Evolutionary conservation across 2,888 invertebrate species (phyloP).

Genomic region (Nomada fucata): DNA sequence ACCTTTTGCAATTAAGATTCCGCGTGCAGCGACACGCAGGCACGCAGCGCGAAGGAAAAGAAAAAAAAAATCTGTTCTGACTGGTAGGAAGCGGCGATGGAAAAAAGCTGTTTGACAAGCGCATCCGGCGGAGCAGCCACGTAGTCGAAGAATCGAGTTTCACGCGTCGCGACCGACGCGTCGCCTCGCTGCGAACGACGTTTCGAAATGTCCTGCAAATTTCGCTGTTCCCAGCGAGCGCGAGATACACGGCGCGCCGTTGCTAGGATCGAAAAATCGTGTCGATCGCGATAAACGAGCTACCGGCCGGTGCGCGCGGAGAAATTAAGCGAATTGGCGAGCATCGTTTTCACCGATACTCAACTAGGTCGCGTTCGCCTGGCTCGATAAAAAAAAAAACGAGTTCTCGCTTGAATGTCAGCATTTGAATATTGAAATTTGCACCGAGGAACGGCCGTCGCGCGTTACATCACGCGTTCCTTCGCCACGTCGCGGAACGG

Average conservation of each 20-base stretch:
- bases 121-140: constrained; percentile 34
- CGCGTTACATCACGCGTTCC: constrained; percentile 33
- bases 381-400: constrained; percentile 18
- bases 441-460: not conserved
- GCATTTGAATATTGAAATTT: constrained; percentile 25
- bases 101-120: constrained; percentile 47
- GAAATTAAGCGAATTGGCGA: not conserved
- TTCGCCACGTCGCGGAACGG: constrained; percentile 2
- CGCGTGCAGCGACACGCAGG: constrained; percentile 1
- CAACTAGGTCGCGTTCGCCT: constrained; percentile 14
- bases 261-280: constrained; percentile 20
- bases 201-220: constrained; percentile 15
- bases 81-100: constrained; percentile 21
- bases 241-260: not conserved
- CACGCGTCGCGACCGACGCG: constrained; percentile 5
- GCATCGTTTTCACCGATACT: constrained; percentile 14
- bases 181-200: not conserved
- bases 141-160: constrained; percentile 7
- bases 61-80: constrained; percentile 19
- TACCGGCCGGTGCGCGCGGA: not conserved
- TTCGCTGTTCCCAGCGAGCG: not conserved
- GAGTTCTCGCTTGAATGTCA: constrained; percentile 14
- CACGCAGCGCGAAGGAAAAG: constrained; percentile 10
- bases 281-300: constrained; percentile 13
- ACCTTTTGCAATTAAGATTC: constrained; percentile 50